These are phyloP conservation scores for Pachypeltis micranthus DNA, from an alignment of 1,140 invertebrate genomes.

Conservation along the genomic window DNA sequence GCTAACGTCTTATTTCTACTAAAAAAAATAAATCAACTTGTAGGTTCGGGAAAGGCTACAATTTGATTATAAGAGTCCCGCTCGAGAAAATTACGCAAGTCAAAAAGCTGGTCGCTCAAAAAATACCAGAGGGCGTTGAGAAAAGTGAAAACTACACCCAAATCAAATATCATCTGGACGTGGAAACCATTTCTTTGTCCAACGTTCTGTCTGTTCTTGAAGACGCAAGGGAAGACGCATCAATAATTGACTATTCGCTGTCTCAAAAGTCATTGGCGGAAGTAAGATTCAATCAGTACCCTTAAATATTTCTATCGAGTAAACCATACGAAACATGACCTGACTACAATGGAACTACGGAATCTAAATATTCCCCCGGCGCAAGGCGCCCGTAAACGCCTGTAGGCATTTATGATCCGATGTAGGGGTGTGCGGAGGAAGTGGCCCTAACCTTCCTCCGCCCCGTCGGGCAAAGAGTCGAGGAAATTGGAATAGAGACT, in stretches of 20 bases:
- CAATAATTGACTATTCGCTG: constrained; percentile 46
- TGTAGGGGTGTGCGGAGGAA: too few relatives aligned
- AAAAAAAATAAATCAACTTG: background rate
- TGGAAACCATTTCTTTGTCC: background rate
- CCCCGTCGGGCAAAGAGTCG: too few relatives aligned
- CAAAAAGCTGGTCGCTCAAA: constrained; percentile 23
- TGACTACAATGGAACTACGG: background rate
- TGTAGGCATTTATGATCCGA: background rate
- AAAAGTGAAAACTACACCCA: constrained; percentile 26
- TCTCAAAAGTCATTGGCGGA: constrained; percentile 51
- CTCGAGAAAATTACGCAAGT: constrained; percentile 24
- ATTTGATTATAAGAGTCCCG: constrained; percentile 38
- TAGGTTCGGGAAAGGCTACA: constrained; percentile 52
- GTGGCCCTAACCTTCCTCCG: too few relatives aligned
- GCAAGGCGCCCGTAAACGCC: background rate
- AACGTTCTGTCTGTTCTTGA: constrained; percentile 39
- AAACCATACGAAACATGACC: background rate
- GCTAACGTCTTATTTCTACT: too few relatives aligned
- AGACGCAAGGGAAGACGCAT: constrained; percentile 29
- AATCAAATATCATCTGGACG: constrained; percentile 17
- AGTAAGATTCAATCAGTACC: constrained; percentile 31
- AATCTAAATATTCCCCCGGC: background rate
- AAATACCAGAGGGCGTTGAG: constrained; percentile 26
- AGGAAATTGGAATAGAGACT: too few relatives aligned
- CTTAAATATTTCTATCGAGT: background rate